phyloP scores from a whole-genome alignment of 2,888 invertebrate genomes.

The Erebia epiphron region DNA sequence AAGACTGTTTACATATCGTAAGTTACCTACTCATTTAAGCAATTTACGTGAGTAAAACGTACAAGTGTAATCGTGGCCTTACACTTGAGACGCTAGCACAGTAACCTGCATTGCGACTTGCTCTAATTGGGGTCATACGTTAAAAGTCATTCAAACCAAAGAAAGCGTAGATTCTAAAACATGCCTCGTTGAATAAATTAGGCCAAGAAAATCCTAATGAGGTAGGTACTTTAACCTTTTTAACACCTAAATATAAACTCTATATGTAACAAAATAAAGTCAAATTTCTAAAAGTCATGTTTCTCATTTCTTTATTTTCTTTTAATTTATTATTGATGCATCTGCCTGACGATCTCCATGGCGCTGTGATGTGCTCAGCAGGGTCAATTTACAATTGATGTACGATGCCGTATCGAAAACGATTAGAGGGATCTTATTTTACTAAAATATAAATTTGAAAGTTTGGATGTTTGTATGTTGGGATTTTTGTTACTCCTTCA shows the following conservation, averaged over 20 bases:
- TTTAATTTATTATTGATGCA: neutral
- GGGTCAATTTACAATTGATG: no score
- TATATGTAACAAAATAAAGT: neutral
- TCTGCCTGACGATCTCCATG: neutral
- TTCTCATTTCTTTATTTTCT: no score
- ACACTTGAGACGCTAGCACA: neutral
- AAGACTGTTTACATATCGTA: no score
- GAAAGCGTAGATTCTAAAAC: neutral
- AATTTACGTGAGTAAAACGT: no score
- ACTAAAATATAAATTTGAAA: no score
- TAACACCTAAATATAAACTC: neutral
- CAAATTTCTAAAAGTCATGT: neutral
- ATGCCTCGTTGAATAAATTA: slow-evolving; percentile 4
- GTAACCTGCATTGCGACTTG: neutral
- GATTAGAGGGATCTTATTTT: no score
- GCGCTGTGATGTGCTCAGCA: no score
- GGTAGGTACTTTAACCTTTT: neutral
- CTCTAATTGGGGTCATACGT: neutral
- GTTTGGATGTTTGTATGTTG: no score
- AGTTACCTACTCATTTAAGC: no score
- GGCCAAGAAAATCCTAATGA: slow-evolving; percentile 4
- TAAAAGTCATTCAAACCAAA: neutral
- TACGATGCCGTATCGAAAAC: no score
- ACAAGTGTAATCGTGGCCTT: no score
- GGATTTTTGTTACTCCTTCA: no score